Evolutionary conservation across 2,888 invertebrate species (phyloP), one percentile per base, ranked within the genome.

Genomic region (Unio pictorum): DNA sequence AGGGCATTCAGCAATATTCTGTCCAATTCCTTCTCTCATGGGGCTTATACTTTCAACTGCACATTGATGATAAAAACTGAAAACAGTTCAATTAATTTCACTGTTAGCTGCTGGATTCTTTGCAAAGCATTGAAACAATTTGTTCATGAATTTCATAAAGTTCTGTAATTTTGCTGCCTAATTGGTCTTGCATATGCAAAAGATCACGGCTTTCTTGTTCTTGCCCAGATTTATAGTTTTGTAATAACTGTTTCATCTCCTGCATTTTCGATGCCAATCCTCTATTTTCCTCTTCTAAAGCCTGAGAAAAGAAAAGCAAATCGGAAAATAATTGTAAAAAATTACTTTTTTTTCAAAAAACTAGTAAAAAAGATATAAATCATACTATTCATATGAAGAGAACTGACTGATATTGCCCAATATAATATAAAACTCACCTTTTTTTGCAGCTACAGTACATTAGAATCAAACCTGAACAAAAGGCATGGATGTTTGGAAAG

Each of bases 141-240:
- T 84, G 86, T 76, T 86, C 85, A 60, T 87, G 86, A 65, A 86
- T 79, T 69, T 85, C 85, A 61, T 83, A 86, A 58, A 89, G 75
- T 73, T 89, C 89, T 30, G 84, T 84, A 60, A 89, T 83, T 76
- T 86, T 87, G 69, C 75, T 80, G 68, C 87, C 85, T 61, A 89
- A 69, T 28, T 83, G 80, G 64, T 86, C 83, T 68, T 89, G 87
- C 61, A 89, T 72, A 18, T 72, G 73, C 8, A 86, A 72, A 23
- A 89, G 68, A 61, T 87, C 85, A 17, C 83, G 75, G 61, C 77
- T 79, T 45, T 88, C 86, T 45, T 80, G 79, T 57, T 85, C 84
- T 55, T 80, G 80, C n/a, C 75, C 72, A 45, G 75, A 66, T 55
- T 74, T 70, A 55, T 80, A 66, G 26, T 86, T 82, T 55, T 81